Evolutionary conservation across 2,113 vertebrate species (phyloP).

Genomic region (Hassar affinis): DNA sequence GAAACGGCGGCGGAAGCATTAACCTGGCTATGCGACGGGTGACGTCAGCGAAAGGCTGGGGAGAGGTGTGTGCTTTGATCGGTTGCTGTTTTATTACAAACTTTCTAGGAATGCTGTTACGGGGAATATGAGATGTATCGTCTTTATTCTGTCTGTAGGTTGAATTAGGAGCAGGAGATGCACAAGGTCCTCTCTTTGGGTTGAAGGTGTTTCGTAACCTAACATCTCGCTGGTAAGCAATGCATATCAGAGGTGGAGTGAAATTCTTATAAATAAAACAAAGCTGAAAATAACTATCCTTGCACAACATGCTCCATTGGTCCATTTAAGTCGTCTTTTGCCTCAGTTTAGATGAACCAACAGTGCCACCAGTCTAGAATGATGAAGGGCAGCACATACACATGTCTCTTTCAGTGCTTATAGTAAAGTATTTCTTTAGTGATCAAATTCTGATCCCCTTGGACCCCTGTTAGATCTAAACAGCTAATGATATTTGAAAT

Average conservation of each 20-base stretch:
- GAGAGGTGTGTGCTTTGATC: conserved; percentile 77
- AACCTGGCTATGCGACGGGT: conserved; percentile 87
- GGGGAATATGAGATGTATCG: neutral
- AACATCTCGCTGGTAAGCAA: conserved; percentile 86
- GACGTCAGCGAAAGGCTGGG: conserved; percentile 93
- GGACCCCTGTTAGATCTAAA: neutral
- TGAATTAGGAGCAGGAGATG: conserved; percentile 91
- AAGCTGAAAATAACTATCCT: neutral
- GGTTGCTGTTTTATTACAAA: neutral
- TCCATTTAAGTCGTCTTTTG: neutral
- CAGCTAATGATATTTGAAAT: neutral
- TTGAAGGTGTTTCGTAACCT: conserved; percentile 95
- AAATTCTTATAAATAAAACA: neutral
- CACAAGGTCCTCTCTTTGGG: conserved; percentile 89
- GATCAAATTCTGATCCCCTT: neutral
- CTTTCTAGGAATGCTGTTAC: neutral
- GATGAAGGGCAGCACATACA: neutral
- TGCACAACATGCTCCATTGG: neutral
- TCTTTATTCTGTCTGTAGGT: conserved; percentile 71
- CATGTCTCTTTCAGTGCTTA: neutral
- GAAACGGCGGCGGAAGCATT: conserved; percentile 92
- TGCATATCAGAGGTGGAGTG: neutral
- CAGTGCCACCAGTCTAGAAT: neutral
- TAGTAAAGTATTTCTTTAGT: neutral
- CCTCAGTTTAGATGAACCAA: neutral